Evolutionary conservation across 1,140 invertebrate species (phyloP).

Genomic region (Dinoponera quadriceps): DNA sequence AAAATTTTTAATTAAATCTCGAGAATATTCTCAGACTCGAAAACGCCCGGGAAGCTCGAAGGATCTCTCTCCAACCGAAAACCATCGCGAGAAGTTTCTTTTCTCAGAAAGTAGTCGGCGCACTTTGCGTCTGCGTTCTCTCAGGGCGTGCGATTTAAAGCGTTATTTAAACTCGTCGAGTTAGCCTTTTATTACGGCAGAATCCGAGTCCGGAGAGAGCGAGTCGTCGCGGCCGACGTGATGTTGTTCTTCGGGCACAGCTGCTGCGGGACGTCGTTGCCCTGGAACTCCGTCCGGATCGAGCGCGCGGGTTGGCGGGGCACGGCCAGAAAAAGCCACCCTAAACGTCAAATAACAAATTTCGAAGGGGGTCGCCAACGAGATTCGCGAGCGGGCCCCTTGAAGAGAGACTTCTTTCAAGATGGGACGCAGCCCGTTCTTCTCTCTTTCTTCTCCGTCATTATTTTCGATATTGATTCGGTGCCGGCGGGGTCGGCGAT

Average conservation of each 20-base stretch:
- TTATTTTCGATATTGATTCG: slow-evolving; percentile 78
- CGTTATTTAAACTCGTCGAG: slow-evolving; percentile 24
- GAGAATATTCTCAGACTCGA: no score
- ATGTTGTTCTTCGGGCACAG: slow-evolving; percentile 49
- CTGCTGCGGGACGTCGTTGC: slow-evolving; percentile 52
- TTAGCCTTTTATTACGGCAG: slow-evolving; percentile 42
- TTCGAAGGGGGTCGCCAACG: slow-evolving; percentile 65
- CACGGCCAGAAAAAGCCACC: slow-evolving; percentile 36
- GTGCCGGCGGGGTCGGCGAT: slow-evolving; percentile 75
- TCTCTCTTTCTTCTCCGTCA: slow-evolving; percentile 61
- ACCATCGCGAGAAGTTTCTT: not conserved
- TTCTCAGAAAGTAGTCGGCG: not conserved
- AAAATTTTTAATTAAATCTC: no score
- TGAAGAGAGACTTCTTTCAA: slow-evolving; percentile 48
- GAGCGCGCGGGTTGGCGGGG: not conserved
- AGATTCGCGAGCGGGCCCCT: slow-evolving; percentile 68
- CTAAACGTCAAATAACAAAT: slow-evolving; percentile 69
- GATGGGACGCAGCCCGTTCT: slow-evolving; percentile 68
- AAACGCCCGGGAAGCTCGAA: no score
- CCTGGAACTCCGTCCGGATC: slow-evolving; percentile 33
- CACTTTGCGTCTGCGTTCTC: slow-evolving; percentile 3
- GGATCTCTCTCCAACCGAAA: no score
- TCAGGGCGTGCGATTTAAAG: slow-evolving; percentile 5
- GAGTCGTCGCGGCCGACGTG: slow-evolving; percentile 44
- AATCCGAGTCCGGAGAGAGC: slow-evolving; percentile 64